These are phyloP conservation scores for Plebejus anna DNA, from an alignment of 2,888 invertebrate species.

Conservation along the genomic window DNA sequence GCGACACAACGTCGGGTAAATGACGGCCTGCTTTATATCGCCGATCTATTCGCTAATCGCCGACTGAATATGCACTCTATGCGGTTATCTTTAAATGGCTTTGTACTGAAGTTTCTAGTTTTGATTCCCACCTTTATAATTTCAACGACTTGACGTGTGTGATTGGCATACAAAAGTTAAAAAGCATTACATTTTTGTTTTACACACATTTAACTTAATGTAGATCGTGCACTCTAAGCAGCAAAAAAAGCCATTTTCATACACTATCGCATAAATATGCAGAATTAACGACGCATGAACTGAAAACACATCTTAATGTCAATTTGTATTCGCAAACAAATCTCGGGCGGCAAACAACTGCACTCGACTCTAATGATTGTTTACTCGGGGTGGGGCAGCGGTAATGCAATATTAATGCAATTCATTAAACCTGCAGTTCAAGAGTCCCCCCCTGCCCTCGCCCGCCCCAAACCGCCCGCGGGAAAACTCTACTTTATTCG, in stretches of 20 bases:
- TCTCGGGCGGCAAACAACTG: constrained; percentile 60
- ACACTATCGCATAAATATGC: constrained; percentile 12
- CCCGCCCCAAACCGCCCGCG: constrained; percentile 40
- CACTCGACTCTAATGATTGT: constrained; percentile 69
- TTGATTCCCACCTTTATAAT: background rate
- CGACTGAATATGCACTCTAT: background rate
- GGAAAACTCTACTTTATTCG: constrained; percentile 42
- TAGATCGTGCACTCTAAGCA: background rate
- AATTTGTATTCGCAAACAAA: constrained; percentile 78
- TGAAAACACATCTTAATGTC: constrained; percentile 42
- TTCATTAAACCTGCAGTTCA: constrained; percentile 77
- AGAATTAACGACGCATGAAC: constrained; percentile 28
- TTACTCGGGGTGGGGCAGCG: constrained; percentile 66
- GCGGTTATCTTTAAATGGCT: background rate
- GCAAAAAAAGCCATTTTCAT: background rate
- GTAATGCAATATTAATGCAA: constrained; percentile 81
- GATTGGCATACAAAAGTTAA: too few species aligned
- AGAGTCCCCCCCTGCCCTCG: constrained; percentile 52
- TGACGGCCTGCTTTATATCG: constrained; percentile 38
- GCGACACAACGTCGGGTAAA: constrained; percentile 60
- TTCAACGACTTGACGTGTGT: background rate
- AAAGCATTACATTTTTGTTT: too few species aligned
- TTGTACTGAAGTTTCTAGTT: background rate
- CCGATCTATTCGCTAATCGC: constrained; percentile 22
- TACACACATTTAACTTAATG: too few species aligned